Base-by-base conservation (phyloP, 1,140 invertebrate genomes). In the Antheraea pernyi region DNA sequence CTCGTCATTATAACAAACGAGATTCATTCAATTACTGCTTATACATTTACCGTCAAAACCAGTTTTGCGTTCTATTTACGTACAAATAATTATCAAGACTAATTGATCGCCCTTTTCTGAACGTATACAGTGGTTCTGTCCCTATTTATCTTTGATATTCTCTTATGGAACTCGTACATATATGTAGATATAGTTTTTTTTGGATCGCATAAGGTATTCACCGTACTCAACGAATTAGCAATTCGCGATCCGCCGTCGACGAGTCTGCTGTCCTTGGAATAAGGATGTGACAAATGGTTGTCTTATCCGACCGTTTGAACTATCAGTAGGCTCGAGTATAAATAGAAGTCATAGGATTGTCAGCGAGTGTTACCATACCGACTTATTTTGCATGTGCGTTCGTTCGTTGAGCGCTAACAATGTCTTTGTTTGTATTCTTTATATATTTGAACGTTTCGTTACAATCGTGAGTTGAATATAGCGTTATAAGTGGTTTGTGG, bases 151-250 rank as follows among this genome's bases (percentile, higher is more conserved):
- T 79, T 77, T 46, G 78, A 74, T 68, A 79, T 78, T 79, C 79
- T 79, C 71, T 74, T 74, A 73, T 65, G 67, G 72, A 68, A 60
- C 62, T 62, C 65, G 63, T 59, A 42, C 65, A 53, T 65, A 61
- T 67, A 74, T 76, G 71, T 77, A 74, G 72, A 72, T 71, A 79
- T 75, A 70, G 67, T 66, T 74, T 74, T 79, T 81, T 79, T 79
- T 71, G 82, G 75, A 75, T 78, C 76, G 62, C 80, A 88, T 88
- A 84, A 83, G 76, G 80, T 86, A 90, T 88, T 88, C 88, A 86
- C 71, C 74, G 78, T 79, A 79, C 83, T 81, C 64, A 75, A 79
- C 77, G 80, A 84, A 90, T 90, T 90, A 88, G 81, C 86, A 89
- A 89, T 86, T 79, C 82, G 75, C 76, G 78, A 83, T 83, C 79